phyloP scores from a whole-genome alignment of 1,140 invertebrate genomes.

The Nasonia vitripennis region DNA sequence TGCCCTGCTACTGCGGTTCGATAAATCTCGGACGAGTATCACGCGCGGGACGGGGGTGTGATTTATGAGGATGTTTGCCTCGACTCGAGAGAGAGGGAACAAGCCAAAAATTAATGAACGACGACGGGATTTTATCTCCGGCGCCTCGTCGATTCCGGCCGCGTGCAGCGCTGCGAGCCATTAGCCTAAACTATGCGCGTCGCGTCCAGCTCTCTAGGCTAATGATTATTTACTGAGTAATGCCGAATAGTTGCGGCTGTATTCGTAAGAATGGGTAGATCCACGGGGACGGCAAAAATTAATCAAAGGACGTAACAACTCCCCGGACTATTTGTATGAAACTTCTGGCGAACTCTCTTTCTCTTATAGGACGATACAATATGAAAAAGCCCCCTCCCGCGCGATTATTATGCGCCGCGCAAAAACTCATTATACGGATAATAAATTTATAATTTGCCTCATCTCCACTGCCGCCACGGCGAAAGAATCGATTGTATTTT shows the following conservation, averaged over 20 bases:
- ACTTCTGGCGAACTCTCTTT: no score
- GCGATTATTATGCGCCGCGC: background rate
- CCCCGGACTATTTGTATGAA: no score
- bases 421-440: slow-evolving; percentile 41
- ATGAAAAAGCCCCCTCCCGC: no score
- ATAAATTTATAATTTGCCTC: slow-evolving; percentile 47
- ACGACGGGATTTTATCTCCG: slow-evolving; percentile 35
- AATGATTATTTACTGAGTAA: no score
- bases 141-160: slow-evolving; percentile 27
- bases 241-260: no score
- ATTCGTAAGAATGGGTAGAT: no score
- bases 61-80: slow-evolving; percentile 47
- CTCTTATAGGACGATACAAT: no score
- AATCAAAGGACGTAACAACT: no score
- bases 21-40: slow-evolving; percentile 28
- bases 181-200: background rate
- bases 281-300: no score
- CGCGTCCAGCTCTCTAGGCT: no score
- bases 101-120: slow-evolving; percentile 51
- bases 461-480: background rate
- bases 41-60: background rate
- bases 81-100: background rate
- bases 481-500: slow-evolving; percentile 45
- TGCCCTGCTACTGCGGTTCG: background rate
- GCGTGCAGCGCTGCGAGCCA: background rate